Conservation (phyloP, 2,797 vertebrate species). For the Salarias fasciatus region DNA sequence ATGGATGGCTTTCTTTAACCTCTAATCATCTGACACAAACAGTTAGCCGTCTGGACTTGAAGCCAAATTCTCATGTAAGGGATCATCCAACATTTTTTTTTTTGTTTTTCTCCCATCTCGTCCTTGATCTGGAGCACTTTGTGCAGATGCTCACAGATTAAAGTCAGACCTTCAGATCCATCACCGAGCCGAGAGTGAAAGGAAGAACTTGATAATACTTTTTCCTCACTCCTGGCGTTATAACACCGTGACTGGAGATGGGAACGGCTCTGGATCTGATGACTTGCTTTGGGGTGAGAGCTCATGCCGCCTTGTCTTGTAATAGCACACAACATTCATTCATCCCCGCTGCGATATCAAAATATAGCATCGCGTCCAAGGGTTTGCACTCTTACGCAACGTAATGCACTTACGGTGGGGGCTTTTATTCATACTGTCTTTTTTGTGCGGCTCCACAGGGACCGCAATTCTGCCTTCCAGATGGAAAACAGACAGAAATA, state of each 20-base stretch:
- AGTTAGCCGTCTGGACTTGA: background rate
- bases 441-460: slow-evolving; percentile 21
- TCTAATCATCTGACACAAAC: background rate
- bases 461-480: slow-evolving; percentile 7
- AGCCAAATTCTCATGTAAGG: slow-evolving; percentile 1
- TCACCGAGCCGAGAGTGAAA: slow-evolving; percentile 11
- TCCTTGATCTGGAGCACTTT: slow-evolving; percentile 6
- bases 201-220: slow-evolving; percentile 3
- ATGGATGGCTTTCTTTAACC: background rate
- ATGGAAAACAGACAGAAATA: slow-evolving; percentile 24
- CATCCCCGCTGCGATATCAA: slow-evolving; percentile 8
- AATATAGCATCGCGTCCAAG: slow-evolving; percentile 13
- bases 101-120: background rate
- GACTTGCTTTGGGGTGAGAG: slow-evolving; percentile 84
- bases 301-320: slow-evolving; percentile 8
- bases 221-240: background rate
- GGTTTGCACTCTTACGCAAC: slow-evolving; percentile 5
- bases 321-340: slow-evolving; percentile 5
- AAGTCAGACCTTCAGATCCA: slow-evolving; percentile 19
- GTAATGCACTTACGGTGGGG: slow-evolving; percentile 12
- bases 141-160: background rate
- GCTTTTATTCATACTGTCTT: slow-evolving; percentile 13
- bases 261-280: slow-evolving; percentile 72
- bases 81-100: background rate
- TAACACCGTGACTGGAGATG: slow-evolving; percentile 52